Base-by-base conservation (phyloP, 2,888 invertebrate genomes). In the Ephialtes manifestator region DNA sequence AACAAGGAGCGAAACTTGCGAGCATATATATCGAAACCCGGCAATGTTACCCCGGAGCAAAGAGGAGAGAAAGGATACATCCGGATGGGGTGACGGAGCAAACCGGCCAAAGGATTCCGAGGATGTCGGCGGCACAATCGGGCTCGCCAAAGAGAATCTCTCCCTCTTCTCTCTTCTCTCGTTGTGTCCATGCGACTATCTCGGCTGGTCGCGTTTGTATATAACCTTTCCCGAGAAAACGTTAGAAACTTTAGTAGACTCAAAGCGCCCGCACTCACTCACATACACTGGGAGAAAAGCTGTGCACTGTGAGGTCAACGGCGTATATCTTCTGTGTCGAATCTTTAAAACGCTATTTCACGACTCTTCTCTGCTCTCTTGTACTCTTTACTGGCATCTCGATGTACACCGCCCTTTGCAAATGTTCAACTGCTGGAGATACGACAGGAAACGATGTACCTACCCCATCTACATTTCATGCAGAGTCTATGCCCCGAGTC, bases 81-180 rank as follows among this genome's bases (percentile, higher is more conserved):
- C 84, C 84, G 83, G 76, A 60, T 84, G 71, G 79, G 80, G 78
- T 83, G 85, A 83, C 51, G 60, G 74, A n/a, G 72, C 55, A 51
- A 80, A 78, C 75, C 67, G 67, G 81, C 82, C 85, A 88, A 82
- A 84, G 84, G 81, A 87, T 85, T 85, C 87, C 77, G 39, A 8
- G 75, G 77, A 85, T 78, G 86, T 85, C 81, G 83, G 85, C 81
- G 77, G 72, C 60, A 83, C 84, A 85, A 86, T 83, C 83, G 80
- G 65, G 24, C 65, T 67, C 79, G 46, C 78, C 84, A 76, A 84
- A 84, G 81, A 72, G 60, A 74, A 68, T 78, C 70, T 68, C 63
- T 75, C 55, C 51, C 48, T 63, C 31, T 68, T 39, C 28, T 43
- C 28, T 39, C 4, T 35, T 18, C 10, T 8, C 60, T 15, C 15